These are phyloP conservation scores for Coregonus ussuriensis DNA, from an alignment of 2,797 vertebrate species.

Conservation along the genomic window DNA sequence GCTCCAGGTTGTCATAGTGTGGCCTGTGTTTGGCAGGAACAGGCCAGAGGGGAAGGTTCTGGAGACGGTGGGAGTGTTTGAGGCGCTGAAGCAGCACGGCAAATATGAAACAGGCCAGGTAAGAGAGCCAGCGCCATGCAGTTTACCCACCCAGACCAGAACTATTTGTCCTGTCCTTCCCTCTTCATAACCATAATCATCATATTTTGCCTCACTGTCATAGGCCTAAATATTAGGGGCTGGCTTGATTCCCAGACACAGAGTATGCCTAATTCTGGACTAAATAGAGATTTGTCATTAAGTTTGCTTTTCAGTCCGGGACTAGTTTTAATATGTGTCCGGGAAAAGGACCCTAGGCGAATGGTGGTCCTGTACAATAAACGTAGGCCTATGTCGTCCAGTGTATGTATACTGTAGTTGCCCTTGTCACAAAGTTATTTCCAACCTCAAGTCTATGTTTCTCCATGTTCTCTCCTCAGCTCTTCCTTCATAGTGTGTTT, in stretches of 20 bases:
- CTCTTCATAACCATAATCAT: neutral
- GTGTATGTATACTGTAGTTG: too few species aligned
- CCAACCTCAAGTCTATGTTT: neutral
- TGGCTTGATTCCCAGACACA: neutral
- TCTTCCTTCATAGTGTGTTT: conserved; percentile 97
- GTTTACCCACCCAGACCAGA: neutral
- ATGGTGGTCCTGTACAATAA: neutral
- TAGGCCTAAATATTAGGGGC: neutral
- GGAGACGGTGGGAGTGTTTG: conserved; percentile 94
- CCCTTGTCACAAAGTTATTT: neutral
- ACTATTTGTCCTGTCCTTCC: neutral
- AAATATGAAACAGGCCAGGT: conserved; percentile 99
- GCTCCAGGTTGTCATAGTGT: conserved; percentile 50
- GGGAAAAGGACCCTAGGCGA: neutral
- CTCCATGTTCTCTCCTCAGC: conserved; percentile 69
- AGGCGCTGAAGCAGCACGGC: conserved; percentile 92
- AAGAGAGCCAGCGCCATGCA: conserved; percentile 33
- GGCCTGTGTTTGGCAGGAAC: conserved; percentile 79
- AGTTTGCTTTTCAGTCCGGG: neutral
- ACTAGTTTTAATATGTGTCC: neutral
- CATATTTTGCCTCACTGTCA: neutral
- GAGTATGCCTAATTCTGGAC: neutral
- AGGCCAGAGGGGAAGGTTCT: conserved; percentile 93
- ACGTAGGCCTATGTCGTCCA: too few species aligned
- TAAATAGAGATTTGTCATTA: neutral